phyloP scores from a whole-genome alignment of 2,888 invertebrate genomes.

The Muscina levida region DNA sequence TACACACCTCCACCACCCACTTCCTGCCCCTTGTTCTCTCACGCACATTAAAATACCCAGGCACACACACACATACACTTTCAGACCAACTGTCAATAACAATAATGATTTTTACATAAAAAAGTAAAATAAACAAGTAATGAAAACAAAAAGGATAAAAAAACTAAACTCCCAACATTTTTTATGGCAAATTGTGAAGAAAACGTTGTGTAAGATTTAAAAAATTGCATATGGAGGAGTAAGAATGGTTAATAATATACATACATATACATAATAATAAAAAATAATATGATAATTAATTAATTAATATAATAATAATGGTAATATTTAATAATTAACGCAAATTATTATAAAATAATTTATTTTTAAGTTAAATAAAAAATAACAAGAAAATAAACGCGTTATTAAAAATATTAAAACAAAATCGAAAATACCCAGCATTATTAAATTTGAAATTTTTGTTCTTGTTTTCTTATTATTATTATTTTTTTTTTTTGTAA shows the following conservation, averaged over 20 bases:
- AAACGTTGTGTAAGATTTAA: conserved; percentile 18
- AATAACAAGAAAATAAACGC: conserved; percentile 65
- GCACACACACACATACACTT: conserved; percentile 30
- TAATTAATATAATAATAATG: conserved; percentile 58
- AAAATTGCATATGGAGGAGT: conserved; percentile 42
- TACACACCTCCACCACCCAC: background rate
- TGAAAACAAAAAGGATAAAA: conserved; percentile 34
- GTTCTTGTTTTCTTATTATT: too few relatives aligned
- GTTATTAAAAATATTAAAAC: conserved; percentile 56
- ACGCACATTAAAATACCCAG: conserved; percentile 30
- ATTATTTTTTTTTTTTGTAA: too few relatives aligned
- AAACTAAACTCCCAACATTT: conserved; percentile 47
- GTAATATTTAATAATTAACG: conserved; percentile 68
- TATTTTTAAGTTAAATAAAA: conserved; percentile 69
- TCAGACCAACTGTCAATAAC: conserved; percentile 38
- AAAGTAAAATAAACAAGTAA: conserved; percentile 50
- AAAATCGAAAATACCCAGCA: background rate
- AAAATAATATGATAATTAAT: conserved; percentile 45
- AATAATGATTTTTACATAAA: conserved; percentile 28
- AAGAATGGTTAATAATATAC: conserved; percentile 57
- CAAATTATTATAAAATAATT: conserved; percentile 70
- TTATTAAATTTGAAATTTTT: background rate
- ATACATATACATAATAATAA: conserved; percentile 55
- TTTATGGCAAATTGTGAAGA: conserved; percentile 53
- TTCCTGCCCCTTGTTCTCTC: background rate